A percentile compares a stretch with the other conserved stretches of the same genome.
These are phyloP conservation scores for Apteryx mantelli DNA, from an alignment of 2,113 vertebrate genomes.

Conservation along the genomic window DNA sequence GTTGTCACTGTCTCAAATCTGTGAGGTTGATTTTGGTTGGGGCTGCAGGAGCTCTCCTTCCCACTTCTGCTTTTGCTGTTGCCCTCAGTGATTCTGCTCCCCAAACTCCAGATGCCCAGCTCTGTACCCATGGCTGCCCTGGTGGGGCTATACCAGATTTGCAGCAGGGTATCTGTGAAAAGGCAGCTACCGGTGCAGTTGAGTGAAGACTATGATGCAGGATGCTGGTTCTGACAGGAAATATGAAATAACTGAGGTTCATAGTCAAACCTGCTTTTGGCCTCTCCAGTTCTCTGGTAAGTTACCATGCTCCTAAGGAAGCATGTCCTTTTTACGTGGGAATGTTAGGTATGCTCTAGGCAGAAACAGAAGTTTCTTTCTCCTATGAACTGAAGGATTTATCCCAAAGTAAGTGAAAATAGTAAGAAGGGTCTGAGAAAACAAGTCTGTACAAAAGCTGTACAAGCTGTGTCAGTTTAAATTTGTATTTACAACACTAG, in stretches of 20 bases:
- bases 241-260: not conserved
- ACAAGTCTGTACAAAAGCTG: not conserved
- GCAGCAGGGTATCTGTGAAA: not conserved
- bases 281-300: not conserved
- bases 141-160: not conserved
- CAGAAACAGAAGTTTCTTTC: not conserved
- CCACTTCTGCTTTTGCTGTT: not conserved
- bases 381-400: not conserved
- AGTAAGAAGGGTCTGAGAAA: not conserved
- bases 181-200: not conserved
- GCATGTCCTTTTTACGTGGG: not conserved
- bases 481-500: conserved; percentile 43
- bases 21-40: not conserved
- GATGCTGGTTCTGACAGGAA: not conserved
- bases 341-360: not conserved
- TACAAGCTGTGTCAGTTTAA: not conserved
- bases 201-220: not conserved
- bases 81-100: not conserved
- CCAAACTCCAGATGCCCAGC: not conserved
- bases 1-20: not conserved
- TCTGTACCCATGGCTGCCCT: not conserved
- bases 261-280: not conserved
- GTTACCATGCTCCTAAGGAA: not conserved
- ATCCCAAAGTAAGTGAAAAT: not conserved
- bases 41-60: not conserved